A percentile compares a stretch with the other conserved stretches of the same genome.
phyloP scores from a whole-genome alignment of 37 sponge, comb jelly and placozoan species.

The Mnemiopsis leidyi region DNA sequence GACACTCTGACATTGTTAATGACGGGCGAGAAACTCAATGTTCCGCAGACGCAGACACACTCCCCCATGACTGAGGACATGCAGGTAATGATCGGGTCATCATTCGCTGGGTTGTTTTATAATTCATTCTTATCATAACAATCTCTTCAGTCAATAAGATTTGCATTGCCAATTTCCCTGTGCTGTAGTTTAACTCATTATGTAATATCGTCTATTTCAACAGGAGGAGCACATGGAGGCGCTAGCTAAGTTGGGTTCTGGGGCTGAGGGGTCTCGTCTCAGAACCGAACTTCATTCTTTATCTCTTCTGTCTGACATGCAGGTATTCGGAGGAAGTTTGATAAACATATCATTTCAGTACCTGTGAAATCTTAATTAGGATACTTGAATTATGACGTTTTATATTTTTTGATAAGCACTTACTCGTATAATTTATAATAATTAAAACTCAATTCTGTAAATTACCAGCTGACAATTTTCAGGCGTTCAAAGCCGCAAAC shows the following conservation, averaged over 20 bases:
- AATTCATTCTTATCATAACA: too few relatives aligned
- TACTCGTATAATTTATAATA: too few relatives aligned
- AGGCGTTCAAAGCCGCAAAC: constrained; percentile 87
- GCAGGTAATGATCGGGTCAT: too few relatives aligned
- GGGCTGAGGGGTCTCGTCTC: constrained; percentile 82
- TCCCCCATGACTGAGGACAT: constrained; percentile 61
- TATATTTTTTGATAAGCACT: too few relatives aligned
- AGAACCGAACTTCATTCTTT: constrained; percentile 90
- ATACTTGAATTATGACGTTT: too few relatives aligned
- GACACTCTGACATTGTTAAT: neutral
- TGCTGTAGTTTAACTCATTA: neutral
- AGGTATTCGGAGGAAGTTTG: constrained; percentile 72
- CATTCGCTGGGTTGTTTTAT: too few relatives aligned
- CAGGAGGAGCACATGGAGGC: constrained; percentile 77
- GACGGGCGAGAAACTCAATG: neutral
- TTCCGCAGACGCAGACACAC: constrained; percentile 16
- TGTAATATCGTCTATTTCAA: neutral
- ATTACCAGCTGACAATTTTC: constrained; percentile 10
- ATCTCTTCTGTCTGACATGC: constrained; percentile 98
- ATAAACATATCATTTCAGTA: neutral
- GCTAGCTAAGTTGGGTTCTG: constrained; percentile 83
- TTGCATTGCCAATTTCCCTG: too few relatives aligned
- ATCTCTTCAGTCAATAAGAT: too few relatives aligned
- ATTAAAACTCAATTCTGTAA: neutral
- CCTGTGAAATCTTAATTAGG: neutral